These are phyloP conservation scores for Pygmarrhopalites habei DNA, from an alignment of 1,140 invertebrate genomes.

Conservation along the genomic window DNA sequence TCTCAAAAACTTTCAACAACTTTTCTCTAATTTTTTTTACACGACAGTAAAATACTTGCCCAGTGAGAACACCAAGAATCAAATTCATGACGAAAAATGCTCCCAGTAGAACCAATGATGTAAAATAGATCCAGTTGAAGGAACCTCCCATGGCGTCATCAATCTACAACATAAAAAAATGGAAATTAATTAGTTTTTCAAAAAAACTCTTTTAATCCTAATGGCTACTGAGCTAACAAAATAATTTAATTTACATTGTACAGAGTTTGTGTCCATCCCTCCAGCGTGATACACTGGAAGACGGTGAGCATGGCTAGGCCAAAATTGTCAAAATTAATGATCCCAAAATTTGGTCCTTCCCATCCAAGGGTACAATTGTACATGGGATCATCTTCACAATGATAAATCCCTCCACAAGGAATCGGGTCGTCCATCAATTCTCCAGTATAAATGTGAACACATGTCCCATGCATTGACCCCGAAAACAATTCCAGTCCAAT, in stretches of 20 bases:
- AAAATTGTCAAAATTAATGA: conserved; percentile 99
- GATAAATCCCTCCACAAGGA: conserved; percentile 72
- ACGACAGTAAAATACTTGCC: no score
- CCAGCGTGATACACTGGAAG: conserved; percentile 70
- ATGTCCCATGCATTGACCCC: conserved; percentile 91
- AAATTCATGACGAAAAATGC: conserved; percentile 99
- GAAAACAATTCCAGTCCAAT: conserved; percentile 98
- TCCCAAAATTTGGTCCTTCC: conserved; percentile 87
- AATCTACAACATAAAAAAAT: conserved; percentile 66
- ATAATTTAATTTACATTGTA: conserved; percentile 70
- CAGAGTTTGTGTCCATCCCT: conserved; percentile 96
- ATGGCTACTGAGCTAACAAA: no score
- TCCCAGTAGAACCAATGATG: conserved; percentile 96
- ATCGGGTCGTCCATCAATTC: conserved; percentile 68
- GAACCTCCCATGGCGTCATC: conserved; percentile 88
- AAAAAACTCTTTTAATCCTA: no score
- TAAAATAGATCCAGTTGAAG: conserved; percentile 99
- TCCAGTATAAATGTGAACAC: conserved; percentile 69
- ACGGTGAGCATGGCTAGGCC: conserved; percentile 54
- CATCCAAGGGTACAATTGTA: conserved; percentile 24
- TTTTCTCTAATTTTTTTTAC: no score
- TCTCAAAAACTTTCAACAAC: no score
- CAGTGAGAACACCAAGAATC: conserved; percentile 99
- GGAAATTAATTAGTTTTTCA: no score
- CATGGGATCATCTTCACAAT: conserved; percentile 52